Conservation (phyloP, 92 coral and sea anemone species). For the Siderastrea radians region DNA sequence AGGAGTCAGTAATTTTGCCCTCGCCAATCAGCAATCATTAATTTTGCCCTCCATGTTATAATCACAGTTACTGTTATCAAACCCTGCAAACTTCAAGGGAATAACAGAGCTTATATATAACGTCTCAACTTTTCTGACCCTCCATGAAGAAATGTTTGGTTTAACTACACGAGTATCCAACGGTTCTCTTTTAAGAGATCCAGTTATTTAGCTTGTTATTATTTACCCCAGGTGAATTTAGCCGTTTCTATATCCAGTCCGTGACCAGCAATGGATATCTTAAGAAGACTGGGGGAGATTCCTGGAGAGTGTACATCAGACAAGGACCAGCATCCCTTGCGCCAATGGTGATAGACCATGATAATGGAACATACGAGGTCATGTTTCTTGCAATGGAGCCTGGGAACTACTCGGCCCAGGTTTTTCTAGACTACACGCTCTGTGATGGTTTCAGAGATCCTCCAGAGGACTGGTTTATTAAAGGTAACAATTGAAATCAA, state of each 20-base stretch:
- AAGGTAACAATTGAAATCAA: conserved; percentile 61
- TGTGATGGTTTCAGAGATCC: conserved; percentile 92
- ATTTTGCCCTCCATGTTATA: too few species aligned
- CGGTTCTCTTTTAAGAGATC: too few species aligned
- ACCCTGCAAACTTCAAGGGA: too few species aligned
- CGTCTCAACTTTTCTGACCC: too few species aligned
- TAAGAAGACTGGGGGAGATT: conserved; percentile 85
- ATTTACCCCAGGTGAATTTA: conserved; percentile 65
- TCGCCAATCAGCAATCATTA: too few species aligned
- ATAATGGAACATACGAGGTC: conserved; percentile 85
- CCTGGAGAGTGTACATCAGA: conserved; percentile 87
- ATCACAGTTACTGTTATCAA: too few species aligned
- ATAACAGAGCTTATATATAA: too few species aligned
- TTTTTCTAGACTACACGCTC: conserved; percentile 77
- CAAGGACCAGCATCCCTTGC: conserved; percentile 93
- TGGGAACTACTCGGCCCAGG: conserved; percentile 76
- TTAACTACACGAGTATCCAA: too few species aligned
- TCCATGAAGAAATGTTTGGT: too few species aligned
- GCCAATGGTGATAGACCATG: conserved; percentile 81
- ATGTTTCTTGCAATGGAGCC: conserved; percentile 78
- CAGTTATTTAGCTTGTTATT: too few species aligned
- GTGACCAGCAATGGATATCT: conserved; percentile 63
- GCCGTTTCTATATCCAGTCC: conserved; percentile 87
- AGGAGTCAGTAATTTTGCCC: too few species aligned
- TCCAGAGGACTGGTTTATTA: conserved; percentile 80